These are phyloP conservation scores for Eledone cirrhosa DNA, from an alignment of 2,888 invertebrate genomes.

Conservation along the genomic window DNA sequence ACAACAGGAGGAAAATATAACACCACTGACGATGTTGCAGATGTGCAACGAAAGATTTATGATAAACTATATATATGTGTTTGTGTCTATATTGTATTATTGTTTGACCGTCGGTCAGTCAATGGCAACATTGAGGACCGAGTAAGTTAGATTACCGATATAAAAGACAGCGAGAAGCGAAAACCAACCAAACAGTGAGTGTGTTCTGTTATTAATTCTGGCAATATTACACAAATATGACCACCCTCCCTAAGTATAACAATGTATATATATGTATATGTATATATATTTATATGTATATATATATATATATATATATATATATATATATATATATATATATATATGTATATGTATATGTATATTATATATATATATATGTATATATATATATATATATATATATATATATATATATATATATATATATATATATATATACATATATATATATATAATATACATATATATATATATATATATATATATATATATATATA, in stretches of 20 bases:
- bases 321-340: neutral
- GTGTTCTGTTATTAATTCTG: too few relatives aligned
- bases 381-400: constrained; percentile 6
- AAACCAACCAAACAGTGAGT: too few relatives aligned
- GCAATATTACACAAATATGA: too few relatives aligned
- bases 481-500: neutral
- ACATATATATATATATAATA: neutral
- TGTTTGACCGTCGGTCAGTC: too few relatives aligned
- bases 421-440: constrained; percentile 2
- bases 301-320: neutral
- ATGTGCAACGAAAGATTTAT: too few relatives aligned
- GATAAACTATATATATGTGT: too few relatives aligned
- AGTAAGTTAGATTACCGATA: too few relatives aligned
- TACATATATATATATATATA: neutral
- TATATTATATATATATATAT: neutral
- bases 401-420: constrained; percentile 2
- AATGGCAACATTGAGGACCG: too few relatives aligned
- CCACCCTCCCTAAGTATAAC: neutral
- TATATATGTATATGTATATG: neutral
- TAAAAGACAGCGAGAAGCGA: too few relatives aligned
- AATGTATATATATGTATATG: neutral
- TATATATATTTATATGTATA: neutral
- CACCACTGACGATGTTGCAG: too few relatives aligned
- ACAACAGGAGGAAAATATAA: too few relatives aligned
- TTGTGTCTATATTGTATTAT: too few relatives aligned